Conservation (phyloP, 2,797 vertebrate genomes). For the Okamejei kenojei region DNA sequence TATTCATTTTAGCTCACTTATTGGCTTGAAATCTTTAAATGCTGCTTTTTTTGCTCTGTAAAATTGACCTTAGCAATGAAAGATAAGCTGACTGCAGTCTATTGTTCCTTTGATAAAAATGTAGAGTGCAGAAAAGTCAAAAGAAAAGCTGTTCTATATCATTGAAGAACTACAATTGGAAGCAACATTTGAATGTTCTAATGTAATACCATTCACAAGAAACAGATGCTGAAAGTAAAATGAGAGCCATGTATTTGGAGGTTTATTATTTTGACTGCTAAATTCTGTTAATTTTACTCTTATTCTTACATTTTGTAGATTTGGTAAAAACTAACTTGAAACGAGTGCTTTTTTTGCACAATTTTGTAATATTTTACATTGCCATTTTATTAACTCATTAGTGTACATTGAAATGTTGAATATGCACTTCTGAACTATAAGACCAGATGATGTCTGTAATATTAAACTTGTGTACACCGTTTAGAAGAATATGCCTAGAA, state of each 20-base stretch:
- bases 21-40: not conserved
- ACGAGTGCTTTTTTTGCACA: constrained; percentile 4
- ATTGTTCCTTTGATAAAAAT: not conserved
- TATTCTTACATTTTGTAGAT: not conserved
- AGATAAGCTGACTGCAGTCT: not conserved
- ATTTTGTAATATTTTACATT: not conserved
- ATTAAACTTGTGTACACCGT: not conserved
- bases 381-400: constrained; percentile 22
- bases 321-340: constrained; percentile 14
- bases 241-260: not conserved
- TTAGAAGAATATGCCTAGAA: not conserved
- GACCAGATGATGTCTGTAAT: not conserved
- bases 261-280: not conserved
- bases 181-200: not conserved
- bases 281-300: not conserved
- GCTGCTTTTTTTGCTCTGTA: not conserved
- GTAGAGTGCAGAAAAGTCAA: not conserved
- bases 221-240: not conserved
- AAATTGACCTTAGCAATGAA: not conserved
- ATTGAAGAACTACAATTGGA: not conserved
- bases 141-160: not conserved
- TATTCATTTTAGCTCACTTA: not conserved
- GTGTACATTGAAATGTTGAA: not conserved
- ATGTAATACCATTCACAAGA: not conserved
- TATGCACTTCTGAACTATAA: not conserved